phyloP scores from a whole-genome alignment of 2,113 vertebrate genomes.

The Nicator chloris region DNA sequence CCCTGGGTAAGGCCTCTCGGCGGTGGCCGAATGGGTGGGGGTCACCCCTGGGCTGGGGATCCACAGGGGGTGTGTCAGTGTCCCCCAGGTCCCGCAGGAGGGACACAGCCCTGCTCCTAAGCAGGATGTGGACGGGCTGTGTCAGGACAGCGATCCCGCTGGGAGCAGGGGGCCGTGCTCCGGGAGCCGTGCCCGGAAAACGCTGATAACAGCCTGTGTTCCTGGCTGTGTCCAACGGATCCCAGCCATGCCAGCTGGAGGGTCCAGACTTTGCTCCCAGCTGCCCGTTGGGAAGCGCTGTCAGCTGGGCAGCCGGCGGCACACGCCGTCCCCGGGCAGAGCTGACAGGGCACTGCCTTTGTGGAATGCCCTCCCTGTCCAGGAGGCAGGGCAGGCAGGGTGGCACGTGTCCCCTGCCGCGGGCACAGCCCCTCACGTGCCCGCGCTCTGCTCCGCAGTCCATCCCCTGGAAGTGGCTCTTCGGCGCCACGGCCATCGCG shows the following conservation, averaged over 20 bases:
- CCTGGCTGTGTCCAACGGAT: background rate
- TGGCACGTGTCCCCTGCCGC: background rate
- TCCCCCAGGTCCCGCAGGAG: background rate
- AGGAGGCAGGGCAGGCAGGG: background rate
- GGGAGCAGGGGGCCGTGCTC: background rate
- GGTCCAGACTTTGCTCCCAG: background rate
- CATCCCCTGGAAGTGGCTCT: slow-evolving; percentile 94
- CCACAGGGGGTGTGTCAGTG: background rate
- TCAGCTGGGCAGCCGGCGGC: background rate
- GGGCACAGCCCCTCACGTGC: background rate
- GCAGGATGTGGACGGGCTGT: background rate
- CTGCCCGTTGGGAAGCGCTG: background rate
- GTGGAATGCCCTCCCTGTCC: background rate
- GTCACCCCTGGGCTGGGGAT: background rate
- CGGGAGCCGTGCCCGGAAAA: background rate
- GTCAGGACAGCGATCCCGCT: background rate
- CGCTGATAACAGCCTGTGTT: background rate
- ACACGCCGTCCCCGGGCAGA: background rate
- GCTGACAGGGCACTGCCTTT: background rate
- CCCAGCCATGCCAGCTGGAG: background rate
- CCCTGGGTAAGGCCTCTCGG: slow-evolving; percentile 80
- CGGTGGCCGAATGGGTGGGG: background rate
- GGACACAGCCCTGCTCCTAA: fast-evolving
- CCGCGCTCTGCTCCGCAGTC: slow-evolving; percentile 40
- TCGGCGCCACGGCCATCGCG: slow-evolving; percentile 91